phyloP scores from a whole-genome alignment of 1,140 invertebrate genomes.

The Bombus turneri region DNA sequence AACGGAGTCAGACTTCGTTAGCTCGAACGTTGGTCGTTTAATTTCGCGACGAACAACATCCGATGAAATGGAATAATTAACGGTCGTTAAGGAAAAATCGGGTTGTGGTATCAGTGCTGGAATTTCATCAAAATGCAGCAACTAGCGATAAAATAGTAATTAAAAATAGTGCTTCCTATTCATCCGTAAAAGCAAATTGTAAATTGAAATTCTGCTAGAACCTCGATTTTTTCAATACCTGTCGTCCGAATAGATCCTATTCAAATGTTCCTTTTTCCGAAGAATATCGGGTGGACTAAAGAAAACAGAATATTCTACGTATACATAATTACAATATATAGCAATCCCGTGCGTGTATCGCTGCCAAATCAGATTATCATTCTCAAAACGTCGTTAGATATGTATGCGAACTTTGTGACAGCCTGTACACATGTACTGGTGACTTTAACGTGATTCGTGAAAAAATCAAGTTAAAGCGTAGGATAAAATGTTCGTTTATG shows the following conservation, averaged over 20 bases:
- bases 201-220: background rate
- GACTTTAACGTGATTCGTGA: background rate
- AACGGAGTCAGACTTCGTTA: conserved; percentile 40
- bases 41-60: conserved; percentile 59
- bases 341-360: no score
- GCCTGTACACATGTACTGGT: background rate
- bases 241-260: no score
- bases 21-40: conserved; percentile 53
- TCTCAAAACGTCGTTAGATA: background rate
- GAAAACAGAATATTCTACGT: no score
- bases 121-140: no score
- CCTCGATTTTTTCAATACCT: background rate
- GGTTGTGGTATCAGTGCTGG: no score
- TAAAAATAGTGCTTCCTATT: background rate
- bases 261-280: no score
- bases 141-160: background rate
- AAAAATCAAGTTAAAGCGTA: background rate
- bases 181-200: no score
- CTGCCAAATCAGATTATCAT: background rate
- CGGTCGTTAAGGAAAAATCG: background rate
- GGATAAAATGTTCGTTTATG: background rate
- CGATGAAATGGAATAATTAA: conserved; percentile 59
- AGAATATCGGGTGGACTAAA: no score
- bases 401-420: background rate
- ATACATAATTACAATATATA: no score